Evolutionary conservation across 2,797 vertebrate genomes (phyloP), one percentile per base, ranked within the genome.

Genomic region (Cuculus canorus): DNA sequence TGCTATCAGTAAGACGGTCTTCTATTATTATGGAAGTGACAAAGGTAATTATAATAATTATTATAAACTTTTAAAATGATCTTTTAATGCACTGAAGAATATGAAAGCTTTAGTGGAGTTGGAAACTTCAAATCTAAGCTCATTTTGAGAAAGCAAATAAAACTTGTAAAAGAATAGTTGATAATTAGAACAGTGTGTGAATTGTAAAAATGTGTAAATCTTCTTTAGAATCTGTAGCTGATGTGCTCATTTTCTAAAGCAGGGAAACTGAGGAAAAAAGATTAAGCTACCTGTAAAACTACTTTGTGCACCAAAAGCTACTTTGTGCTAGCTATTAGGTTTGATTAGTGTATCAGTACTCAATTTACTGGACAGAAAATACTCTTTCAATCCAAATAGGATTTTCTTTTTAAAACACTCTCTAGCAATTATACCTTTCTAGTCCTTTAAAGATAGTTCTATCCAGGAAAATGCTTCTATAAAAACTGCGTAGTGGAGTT

Each of bases 1-100:
- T 84, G 99, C 98, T 78, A 97, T 99, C 47, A 99, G 98, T 97
- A 98, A 97, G 96, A 97, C 98, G 0, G 97, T 97, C 21, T 99
- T 99, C 97, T 99, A 99, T 96, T 99, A 99, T 91, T 99, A 99
- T 16, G 99, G 99, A 93, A 99, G 98, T 7, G 99, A 99, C 82
- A 99, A 99, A 99, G 99, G 99, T 99, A 98, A 61, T 93, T 68
- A 18, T 15, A 72, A 53, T 48, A 32, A 65, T 75, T 70, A 39
- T 47, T 33, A 10, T 79, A 71, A 75, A 81, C 71, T 54, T n/a
- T 63, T 61, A 57, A 43, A 80, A 25, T 13, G 8, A 28, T 85
- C 17, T 69, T 89, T 91, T 64, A 64, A 52, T 69, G 43, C 25
- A 47, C 32, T 30, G 32, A 80, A 82, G 32, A 33, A 53, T 64